phyloP scores from a whole-genome alignment of 2,113 vertebrate species.

The Nibea albiflora region DNA sequence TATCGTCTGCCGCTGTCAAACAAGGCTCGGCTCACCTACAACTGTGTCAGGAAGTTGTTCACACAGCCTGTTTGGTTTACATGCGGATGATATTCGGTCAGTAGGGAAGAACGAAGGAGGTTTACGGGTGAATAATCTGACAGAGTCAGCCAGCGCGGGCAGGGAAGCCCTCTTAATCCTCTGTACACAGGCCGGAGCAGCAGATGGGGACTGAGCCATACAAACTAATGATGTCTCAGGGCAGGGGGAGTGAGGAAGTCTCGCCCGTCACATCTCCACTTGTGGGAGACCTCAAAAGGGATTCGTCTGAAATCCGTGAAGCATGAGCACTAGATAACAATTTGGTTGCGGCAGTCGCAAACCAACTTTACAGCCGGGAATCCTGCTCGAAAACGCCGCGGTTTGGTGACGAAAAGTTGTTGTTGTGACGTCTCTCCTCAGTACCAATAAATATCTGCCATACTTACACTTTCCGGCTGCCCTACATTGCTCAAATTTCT shows the following conservation, averaged over 20 bases:
- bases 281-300: neutral
- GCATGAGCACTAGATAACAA: neutral
- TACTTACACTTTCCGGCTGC: neutral
- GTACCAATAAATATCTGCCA: neutral
- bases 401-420: neutral
- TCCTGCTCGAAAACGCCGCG: neutral
- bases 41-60: neutral
- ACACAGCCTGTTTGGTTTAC: neutral
- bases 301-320: conserved; percentile 15
- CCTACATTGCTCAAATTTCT: conserved; percentile 23
- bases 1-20: neutral
- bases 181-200: conserved; percentile 13
- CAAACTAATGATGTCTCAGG: conserved; percentile 34
- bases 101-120: conserved; percentile 10
- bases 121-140: conserved; percentile 58
- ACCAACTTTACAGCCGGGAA: neutral
- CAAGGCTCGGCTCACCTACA: neutral
- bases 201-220: conserved; percentile 51
- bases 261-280: neutral
- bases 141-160: conserved; percentile 3
- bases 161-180: conserved; percentile 53
- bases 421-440: neutral
- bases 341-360: neutral
- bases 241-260: neutral
- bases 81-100: conserved; percentile 26